These are phyloP conservation scores for Invenusta paracnida DNA, from an alignment of 2,888 invertebrate genomes.

Conservation along the genomic window DNA sequence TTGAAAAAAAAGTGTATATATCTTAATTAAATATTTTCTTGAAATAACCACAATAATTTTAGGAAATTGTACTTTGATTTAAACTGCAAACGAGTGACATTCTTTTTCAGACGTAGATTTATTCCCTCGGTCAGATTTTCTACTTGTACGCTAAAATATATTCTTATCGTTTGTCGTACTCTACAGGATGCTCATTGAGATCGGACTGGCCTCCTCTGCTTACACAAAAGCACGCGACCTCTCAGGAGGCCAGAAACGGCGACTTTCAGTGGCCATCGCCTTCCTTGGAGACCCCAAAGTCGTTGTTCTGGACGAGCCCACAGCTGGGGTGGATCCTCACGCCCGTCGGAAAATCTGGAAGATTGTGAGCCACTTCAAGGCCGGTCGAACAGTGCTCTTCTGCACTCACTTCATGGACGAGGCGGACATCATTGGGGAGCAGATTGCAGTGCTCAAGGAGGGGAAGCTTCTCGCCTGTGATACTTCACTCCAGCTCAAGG, in stretches of 20 bases:
- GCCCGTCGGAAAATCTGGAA: constrained; percentile 62
- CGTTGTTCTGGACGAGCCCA: constrained; percentile 52
- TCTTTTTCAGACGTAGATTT: too few relatives aligned
- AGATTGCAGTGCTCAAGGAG: constrained; percentile 49
- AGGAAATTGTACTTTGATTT: too few relatives aligned
- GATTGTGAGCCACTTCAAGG: constrained; percentile 49
- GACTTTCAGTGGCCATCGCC: constrained; percentile 52
- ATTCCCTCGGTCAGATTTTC: too few relatives aligned
- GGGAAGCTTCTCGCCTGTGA: constrained; percentile 43
- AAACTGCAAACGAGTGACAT: too few relatives aligned
- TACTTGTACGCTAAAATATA: too few relatives aligned
- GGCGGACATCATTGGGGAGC: constrained; percentile 53
- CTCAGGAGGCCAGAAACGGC: constrained; percentile 51
- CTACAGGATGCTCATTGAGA: not conserved
- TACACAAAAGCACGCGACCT: constrained; percentile 48
- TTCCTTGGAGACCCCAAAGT: constrained; percentile 52
- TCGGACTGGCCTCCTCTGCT: not conserved
- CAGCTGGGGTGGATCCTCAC: constrained; percentile 63
- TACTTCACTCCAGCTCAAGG: constrained; percentile 42
- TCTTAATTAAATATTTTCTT: too few relatives aligned
- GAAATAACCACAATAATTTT: too few relatives aligned
- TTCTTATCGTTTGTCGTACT: not conserved
- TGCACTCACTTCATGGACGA: constrained; percentile 55
- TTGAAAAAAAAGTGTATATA: too few relatives aligned
- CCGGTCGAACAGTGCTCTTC: constrained; percentile 50